Percentiles rank a stretch among this genome's conserved stretches.
Evolutionary conservation across 1,140 invertebrate genomes (phyloP).

Genomic region (Drosophila novamexicana): DNA sequence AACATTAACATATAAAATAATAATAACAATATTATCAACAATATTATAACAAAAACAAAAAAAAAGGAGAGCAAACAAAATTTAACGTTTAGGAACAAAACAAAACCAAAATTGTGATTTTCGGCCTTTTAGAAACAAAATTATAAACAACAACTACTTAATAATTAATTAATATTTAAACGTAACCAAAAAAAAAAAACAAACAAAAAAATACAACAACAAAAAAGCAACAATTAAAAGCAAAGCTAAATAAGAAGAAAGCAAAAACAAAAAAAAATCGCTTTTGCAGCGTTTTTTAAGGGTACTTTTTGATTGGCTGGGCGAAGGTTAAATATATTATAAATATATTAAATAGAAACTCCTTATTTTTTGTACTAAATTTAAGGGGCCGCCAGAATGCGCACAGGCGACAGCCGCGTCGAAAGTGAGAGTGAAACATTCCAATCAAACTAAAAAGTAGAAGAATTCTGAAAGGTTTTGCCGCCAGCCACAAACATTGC

Average conservation of each 20-base stretch:
- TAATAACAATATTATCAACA: constrained; percentile 23
- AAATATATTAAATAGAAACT: background rate
- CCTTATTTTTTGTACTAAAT: constrained; percentile 34
- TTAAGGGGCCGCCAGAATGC: constrained; percentile 19
- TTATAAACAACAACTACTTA: constrained; percentile 60
- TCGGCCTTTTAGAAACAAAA: constrained; percentile 84
- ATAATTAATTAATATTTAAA: constrained; percentile 54
- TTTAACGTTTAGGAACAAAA: constrained; percentile 81
- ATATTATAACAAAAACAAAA: background rate
- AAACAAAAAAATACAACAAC: background rate
- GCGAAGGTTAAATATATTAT: constrained; percentile 6
- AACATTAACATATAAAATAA: constrained; percentile 45
- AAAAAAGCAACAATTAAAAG: constrained; percentile 36
- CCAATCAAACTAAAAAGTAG: constrained; percentile 44
- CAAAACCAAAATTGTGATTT: constrained; percentile 84
- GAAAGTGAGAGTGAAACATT: constrained; percentile 55
- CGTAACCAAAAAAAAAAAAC: constrained; percentile 39
- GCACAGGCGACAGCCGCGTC: constrained; percentile 26
- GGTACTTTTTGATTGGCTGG: constrained; percentile 22
- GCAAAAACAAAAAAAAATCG: constrained; percentile 12
- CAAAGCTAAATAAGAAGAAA: constrained; percentile 35
- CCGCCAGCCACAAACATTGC: background rate
- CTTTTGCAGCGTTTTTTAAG: constrained; percentile 17
- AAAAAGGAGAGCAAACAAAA: constrained; percentile 58
- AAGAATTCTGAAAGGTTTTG: constrained; percentile 11